Percentiles rank a stretch among this genome's conserved stretches.
Evolutionary conservation across 2,797 vertebrate genomes (phyloP).

Genomic region (Nannoperca obscura): DNA sequence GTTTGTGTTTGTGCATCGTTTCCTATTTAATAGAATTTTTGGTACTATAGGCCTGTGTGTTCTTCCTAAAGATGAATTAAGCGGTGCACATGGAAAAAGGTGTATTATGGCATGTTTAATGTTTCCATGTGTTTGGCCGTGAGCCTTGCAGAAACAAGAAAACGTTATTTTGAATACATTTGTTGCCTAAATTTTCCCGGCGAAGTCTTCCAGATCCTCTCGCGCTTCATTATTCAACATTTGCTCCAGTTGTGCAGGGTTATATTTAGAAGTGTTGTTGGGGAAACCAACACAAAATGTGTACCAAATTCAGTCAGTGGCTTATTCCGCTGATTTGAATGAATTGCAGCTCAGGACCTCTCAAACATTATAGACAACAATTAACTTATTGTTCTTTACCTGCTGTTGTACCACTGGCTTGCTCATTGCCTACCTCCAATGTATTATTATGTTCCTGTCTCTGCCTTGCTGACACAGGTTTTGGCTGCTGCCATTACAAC

Average conservation of each 20-base stretch:
- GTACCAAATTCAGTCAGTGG: constrained; percentile 44
- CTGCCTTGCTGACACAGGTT: neutral
- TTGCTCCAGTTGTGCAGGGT: constrained; percentile 76
- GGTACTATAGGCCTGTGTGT: neutral
- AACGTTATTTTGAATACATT: constrained; percentile 27
- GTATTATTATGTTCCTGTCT: neutral
- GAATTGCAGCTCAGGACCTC: constrained; percentile 2
- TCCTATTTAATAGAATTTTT: neutral
- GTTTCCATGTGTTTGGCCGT: constrained; percentile 12
- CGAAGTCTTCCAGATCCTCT: constrained; percentile 45
- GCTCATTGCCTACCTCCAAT: neutral
- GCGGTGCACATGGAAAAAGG: neutral
- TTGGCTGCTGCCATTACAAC: neutral
- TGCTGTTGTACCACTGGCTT: neutral
- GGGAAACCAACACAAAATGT: constrained; percentile 65
- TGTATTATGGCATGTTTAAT: constrained; percentile 10
- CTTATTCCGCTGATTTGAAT: constrained; percentile 32
- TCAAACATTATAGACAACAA: neutral
- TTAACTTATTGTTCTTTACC: neutral
- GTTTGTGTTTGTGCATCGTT: neutral
- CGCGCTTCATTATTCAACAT: constrained; percentile 77
- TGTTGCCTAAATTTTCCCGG: constrained; percentile 25
- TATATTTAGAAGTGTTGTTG: constrained; percentile 78
- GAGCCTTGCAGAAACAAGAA: constrained; percentile 22
- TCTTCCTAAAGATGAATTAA: neutral